A percentile compares a stretch with the other conserved stretches of the same genome.
phyloP scores from a whole-genome alignment of 2,888 invertebrate genomes.

The Dinocampus coccinellae region DNA sequence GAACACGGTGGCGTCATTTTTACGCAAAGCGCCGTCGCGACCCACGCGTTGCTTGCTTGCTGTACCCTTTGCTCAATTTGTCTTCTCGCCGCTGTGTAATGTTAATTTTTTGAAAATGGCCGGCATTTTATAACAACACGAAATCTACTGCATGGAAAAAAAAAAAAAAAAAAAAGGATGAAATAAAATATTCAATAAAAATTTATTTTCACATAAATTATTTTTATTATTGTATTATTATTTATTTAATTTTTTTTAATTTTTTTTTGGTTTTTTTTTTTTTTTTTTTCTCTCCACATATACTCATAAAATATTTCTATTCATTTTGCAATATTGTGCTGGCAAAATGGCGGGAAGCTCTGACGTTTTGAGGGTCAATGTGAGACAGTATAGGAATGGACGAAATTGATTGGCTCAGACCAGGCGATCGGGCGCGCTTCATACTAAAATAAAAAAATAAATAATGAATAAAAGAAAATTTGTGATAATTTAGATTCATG shows the following conservation, averaged over 20 bases:
- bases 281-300: neutral
- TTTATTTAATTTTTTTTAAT: neutral
- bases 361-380: slow-evolving; percentile 27
- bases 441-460: neutral
- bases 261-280: neutral
- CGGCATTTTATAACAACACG: slow-evolving; percentile 45
- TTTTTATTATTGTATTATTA: neutral
- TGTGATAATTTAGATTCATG: too few relatives aligned
- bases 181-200: too few relatives aligned
- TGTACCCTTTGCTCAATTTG: slow-evolving; percentile 29
- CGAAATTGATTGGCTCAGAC: slow-evolving; percentile 6
- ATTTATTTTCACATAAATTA: neutral
- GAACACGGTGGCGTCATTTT: slow-evolving; percentile 34
- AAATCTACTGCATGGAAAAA: neutral
- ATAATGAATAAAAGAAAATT: neutral
- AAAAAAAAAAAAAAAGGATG: neutral
- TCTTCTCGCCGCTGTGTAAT: slow-evolving; percentile 32
- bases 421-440: neutral
- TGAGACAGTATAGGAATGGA: neutral
- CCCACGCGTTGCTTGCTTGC: slow-evolving; percentile 43
- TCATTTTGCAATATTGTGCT: slow-evolving; percentile 11
- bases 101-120: slow-evolving; percentile 64
- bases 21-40: slow-evolving; percentile 38
- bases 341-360: slow-evolving; percentile 36
- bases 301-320: neutral